Evolutionary conservation across 2,888 invertebrate species (phyloP), one percentile per base, ranked within the genome.

Genomic region (Eilema griseolum): DNA sequence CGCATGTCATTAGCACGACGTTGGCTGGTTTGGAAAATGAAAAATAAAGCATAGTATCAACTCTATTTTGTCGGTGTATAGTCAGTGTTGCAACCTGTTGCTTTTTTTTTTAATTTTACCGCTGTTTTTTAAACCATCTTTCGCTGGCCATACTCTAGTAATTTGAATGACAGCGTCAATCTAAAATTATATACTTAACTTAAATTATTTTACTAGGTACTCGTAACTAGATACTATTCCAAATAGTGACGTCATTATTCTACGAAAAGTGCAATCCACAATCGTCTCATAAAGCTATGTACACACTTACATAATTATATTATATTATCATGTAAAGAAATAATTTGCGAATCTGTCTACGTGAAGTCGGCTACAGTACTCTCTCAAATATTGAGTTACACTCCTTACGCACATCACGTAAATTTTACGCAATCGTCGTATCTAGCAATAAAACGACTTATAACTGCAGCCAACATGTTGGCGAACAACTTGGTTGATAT

Each of bases 341-440:
- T 87, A 88, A 87, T 83, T 80, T 75, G 78, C 77, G 57, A 74
- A 76, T 80, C 71, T 72, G 57, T 74, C 68, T 67, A 74, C 24
- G 52, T 75, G 69, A 66, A 74, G 62, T 69, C 61, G 59, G 76
- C 72, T 75, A 82, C 73, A 64, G 52, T 76, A 70, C 72, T 71
- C 73, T 81, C 93, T 92, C 92, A 93, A 92, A 93, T 93, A 92
- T 93, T 92, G 93, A 93, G 93, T 86, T 92, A 92, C 91, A 37
- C 71, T 67, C 79, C 74, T 85, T 86, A 86, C 87, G 85, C 56
- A 67, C 76, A 74, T 62, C 67, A 82, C 84, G 78, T 83, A 79
- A 79, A 73, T 75, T 74, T 73, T 72, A 60, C 62, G 37, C 72
- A 8, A 10, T 56, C 74, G 66, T 66, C 69, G 20, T 69, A 71